Base-by-base conservation (phyloP, 2,888 invertebrate genomes). In the Mechanitis mazaeus region DNA sequence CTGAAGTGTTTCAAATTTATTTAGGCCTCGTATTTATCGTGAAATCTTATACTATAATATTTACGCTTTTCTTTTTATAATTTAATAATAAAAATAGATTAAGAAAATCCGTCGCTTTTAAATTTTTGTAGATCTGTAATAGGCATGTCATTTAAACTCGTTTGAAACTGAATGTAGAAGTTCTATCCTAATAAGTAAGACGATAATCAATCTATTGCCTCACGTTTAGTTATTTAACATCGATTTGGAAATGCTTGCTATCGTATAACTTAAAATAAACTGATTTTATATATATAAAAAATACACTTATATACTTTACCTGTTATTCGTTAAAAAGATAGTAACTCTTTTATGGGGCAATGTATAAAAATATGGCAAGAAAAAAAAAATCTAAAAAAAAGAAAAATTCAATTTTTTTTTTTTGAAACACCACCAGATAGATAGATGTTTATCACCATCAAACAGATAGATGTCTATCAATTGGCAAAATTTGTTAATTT, bases 1-100 rank as follows among this genome's bases (percentile, higher is more conserved):
- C 81, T 81, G 80, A 83, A 68, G 59, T 61, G 61, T 68, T 59
- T 71, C 60, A 63, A 67, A 65, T 59, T 61, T 63, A 61, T 67
- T 68, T 65, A 69, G 66, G 69, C 58, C 64, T 67, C 63, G 58
- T 54, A 57, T 61, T 67, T 50, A 55, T 62, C 60, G 59, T 31
- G 60, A 63, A 45, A 62, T 28, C 45, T 33, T 35, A 45, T 31
- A 33, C 7, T 42, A 42, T 3, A 42, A 9, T 42, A 42, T 42
- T 42, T 9, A 42, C 42, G 42, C 42, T 42, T 42, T 42, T 42
- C 42, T 9, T 9, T 50, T 50, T 7, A 31, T 50, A 50, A 31
- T 50, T 28, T 7, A 31, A 50, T 50, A 50, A 50, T 3, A 31
- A n/a, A 5, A 3, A 3, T 47, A 6, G 12, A 38, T 45, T 11